Evolutionary conservation across 1,140 invertebrate species (phyloP).

Genomic region (Bilobella aurantiaca): DNA sequence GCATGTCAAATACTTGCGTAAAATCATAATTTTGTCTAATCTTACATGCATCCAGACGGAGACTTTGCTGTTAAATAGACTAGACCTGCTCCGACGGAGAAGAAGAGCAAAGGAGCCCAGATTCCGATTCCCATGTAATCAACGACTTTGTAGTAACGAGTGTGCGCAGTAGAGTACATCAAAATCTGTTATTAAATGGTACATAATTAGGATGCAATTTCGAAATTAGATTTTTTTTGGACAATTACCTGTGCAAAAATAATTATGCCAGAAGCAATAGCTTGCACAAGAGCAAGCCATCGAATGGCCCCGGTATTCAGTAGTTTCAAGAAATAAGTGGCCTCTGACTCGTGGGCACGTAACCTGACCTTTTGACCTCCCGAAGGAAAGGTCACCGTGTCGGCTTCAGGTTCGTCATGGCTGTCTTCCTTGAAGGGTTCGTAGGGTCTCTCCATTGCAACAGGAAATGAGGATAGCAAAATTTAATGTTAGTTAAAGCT

Average conservation of each 20-base stretch:
- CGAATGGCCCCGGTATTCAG: slow-evolving; percentile 2
- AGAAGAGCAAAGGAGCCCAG: slow-evolving; percentile 13
- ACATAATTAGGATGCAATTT: not conserved
- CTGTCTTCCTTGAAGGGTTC: no score
- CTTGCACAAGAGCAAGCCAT: slow-evolving; percentile 1
- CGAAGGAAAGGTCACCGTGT: no score
- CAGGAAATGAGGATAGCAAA: no score
- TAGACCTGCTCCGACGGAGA: slow-evolving; percentile 13
- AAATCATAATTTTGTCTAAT: no score
- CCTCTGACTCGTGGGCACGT: slow-evolving; percentile 9
- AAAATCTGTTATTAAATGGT: not conserved
- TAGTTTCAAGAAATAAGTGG: not conserved
- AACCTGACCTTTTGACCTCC: not conserved
- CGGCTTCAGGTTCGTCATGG: no score
- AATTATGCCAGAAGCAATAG: not conserved
- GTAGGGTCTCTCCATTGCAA: no score
- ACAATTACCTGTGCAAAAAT: slow-evolving; percentile 8
- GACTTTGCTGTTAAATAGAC: slow-evolving; percentile 1
- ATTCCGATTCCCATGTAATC: slow-evolving; percentile 12
- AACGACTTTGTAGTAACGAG: not conserved
- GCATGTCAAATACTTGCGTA: no score
- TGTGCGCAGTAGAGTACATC: not conserved
- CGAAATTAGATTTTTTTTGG: not conserved
- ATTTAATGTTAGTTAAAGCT: no score
- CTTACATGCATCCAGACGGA: slow-evolving; percentile 16